phyloP scores from a whole-genome alignment of 1,140 invertebrate genomes.

The Zelostemma sp. region DNA sequence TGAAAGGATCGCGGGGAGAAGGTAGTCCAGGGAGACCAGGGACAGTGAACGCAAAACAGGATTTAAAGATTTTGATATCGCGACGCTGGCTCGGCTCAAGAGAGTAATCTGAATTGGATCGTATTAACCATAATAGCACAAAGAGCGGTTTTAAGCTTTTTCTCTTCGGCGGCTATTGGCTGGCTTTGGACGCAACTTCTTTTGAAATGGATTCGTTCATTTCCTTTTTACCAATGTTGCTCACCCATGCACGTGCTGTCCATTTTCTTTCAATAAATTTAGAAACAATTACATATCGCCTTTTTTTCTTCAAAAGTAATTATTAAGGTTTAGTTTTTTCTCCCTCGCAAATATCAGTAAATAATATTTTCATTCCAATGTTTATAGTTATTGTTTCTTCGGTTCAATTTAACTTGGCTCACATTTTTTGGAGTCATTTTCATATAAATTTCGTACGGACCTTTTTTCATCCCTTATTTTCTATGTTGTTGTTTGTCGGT shows the following conservation, averaged over 20 bases:
- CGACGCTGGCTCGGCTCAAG: conserved; percentile 19
- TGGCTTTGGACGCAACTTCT: conserved; percentile 35
- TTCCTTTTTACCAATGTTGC: conserved; percentile 5
- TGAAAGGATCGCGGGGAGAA: conserved; percentile 19
- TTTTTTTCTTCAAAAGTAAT: too few species aligned
- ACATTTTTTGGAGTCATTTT: too few species aligned
- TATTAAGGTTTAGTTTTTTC: too few species aligned
- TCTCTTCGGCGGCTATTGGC: conserved; percentile 34
- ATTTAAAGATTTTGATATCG: conserved; percentile 54
- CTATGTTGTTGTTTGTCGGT: too few species aligned
- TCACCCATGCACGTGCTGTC: conserved; percentile 4
- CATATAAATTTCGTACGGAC: too few species aligned
- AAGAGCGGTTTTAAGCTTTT: conserved; percentile 46
- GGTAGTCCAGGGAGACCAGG: conserved; percentile 7
- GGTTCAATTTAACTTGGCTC: too few species aligned
- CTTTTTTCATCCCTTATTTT: too few species aligned
- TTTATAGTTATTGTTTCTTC: too few species aligned
- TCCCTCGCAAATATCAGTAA: too few species aligned
- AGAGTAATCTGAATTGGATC: conserved; percentile 55
- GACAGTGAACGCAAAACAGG: conserved; percentile 48
- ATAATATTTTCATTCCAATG: too few species aligned
- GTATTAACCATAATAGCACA: conserved; percentile 55
- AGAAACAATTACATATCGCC: too few species aligned
- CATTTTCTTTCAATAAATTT: conserved; percentile 1
- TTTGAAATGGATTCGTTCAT: conserved; percentile 30